A percentile compares a stretch with the other conserved stretches of the same genome.
These are phyloP conservation scores for Chloebia gouldiae DNA, from an alignment of 2,113 vertebrate species.

Conservation along the genomic window DNA sequence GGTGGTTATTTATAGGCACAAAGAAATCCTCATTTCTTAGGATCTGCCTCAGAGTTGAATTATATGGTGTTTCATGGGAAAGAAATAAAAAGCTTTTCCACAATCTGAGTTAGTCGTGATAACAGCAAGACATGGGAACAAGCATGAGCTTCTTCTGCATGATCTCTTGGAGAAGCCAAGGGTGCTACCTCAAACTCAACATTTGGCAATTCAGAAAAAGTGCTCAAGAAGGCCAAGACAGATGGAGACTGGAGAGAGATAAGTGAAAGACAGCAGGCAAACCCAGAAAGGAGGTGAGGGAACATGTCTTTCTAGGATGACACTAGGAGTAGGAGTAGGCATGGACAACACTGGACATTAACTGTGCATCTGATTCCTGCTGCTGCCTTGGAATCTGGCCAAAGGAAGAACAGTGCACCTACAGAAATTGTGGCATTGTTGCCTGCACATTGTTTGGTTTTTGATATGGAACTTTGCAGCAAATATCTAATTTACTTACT, in stretches of 20 bases:
- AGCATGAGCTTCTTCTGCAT: background rate
- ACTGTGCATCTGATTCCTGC: background rate
- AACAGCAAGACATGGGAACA: background rate
- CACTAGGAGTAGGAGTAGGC: background rate
- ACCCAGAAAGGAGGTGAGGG: background rate
- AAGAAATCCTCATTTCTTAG: background rate
- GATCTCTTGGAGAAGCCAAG: background rate
- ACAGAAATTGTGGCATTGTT: background rate
- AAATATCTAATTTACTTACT: background rate
- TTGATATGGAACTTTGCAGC: background rate
- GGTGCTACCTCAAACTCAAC: background rate
- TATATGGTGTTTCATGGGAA: background rate
- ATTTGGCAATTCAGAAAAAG: background rate
- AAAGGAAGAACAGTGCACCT: background rate
- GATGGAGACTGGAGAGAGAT: background rate
- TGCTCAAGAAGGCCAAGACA: background rate
- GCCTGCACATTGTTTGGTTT: background rate
- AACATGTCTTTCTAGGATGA: background rate
- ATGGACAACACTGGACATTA: background rate
- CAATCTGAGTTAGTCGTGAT: background rate
- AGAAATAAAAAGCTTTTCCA: background rate
- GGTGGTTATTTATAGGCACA: background rate
- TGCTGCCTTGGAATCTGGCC: background rate
- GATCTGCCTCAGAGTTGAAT: background rate
- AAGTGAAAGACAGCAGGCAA: background rate